phyloP scores from a whole-genome alignment of 2,888 invertebrate species.

The Spisula subtruncata region DNA sequence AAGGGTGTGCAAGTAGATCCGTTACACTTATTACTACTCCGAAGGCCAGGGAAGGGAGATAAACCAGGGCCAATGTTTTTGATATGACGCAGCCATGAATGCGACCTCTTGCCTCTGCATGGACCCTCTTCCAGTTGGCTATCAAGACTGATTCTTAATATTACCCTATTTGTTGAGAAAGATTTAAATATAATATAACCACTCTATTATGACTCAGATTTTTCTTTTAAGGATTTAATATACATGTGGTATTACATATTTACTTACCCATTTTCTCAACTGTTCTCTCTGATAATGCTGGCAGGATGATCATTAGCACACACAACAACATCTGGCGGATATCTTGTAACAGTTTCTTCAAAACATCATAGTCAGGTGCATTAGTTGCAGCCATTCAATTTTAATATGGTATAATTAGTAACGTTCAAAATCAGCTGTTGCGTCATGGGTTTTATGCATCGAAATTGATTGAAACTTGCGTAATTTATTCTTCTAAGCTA shows the following conservation, averaged over 20 bases:
- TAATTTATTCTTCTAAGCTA: not conserved
- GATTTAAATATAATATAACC: too few species aligned
- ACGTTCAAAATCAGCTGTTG: slow-evolving; percentile 26
- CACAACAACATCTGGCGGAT: slow-evolving; percentile 14
- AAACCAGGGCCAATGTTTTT: too few species aligned
- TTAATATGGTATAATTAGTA: slow-evolving; percentile 9
- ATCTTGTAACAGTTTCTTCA: not conserved
- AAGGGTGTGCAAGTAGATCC: too few species aligned
- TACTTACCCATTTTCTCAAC: not conserved
- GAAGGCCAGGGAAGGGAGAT: too few species aligned
- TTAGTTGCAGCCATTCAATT: slow-evolving; percentile 24
- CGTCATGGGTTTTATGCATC: not conserved
- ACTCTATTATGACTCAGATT: too few species aligned
- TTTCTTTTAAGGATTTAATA: not conserved
- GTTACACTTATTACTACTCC: too few species aligned
- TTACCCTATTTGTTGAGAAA: too few species aligned
- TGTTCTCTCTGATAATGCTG: not conserved
- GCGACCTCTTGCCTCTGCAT: too few species aligned
- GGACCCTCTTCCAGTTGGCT: too few species aligned
- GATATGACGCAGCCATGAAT: too few species aligned
- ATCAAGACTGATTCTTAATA: too few species aligned
- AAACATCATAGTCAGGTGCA: slow-evolving; percentile 18
- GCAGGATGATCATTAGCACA: not conserved
- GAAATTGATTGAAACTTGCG: slow-evolving; percentile 11
- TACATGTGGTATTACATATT: too few species aligned